Evolutionary conservation across 2,113 vertebrate genomes (phyloP).

Genomic region (Psittacus erithacus): DNA sequence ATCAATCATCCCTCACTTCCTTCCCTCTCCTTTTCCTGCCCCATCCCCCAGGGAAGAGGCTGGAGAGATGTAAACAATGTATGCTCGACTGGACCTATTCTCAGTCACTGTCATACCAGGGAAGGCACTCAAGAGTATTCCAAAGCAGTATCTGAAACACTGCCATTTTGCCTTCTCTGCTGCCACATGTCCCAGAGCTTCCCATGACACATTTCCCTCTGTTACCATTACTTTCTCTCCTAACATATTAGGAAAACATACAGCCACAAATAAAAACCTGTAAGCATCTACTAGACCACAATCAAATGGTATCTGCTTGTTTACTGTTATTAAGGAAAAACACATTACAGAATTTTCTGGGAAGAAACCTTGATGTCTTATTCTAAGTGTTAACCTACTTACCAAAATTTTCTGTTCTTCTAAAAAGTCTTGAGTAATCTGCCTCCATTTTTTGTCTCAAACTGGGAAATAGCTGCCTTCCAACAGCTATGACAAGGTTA

Average conservation of each 20-base stretch:
- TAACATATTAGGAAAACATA: background rate
- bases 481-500: background rate
- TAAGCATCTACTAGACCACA: background rate
- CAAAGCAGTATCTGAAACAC: background rate
- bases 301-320: background rate
- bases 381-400: background rate
- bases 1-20: conserved; percentile 36
- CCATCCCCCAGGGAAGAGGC: conserved; percentile 39
- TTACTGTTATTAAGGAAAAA: background rate
- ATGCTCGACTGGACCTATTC: background rate
- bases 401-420: background rate
- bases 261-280: background rate
- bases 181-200: background rate
- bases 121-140: conserved; percentile 22
- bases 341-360: background rate
- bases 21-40: conserved; percentile 40
- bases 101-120: background rate
- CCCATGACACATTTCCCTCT: background rate
- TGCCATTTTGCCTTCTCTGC: background rate
- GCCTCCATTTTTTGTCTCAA: background rate
- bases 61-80: conserved; percentile 14
- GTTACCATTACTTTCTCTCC: background rate
- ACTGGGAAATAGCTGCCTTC: background rate
- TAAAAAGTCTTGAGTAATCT: background rate
- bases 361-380: background rate